These are phyloP conservation scores for Colossoma macropomum DNA, from an alignment of 2,113 vertebrate genomes.

Conservation along the genomic window DNA sequence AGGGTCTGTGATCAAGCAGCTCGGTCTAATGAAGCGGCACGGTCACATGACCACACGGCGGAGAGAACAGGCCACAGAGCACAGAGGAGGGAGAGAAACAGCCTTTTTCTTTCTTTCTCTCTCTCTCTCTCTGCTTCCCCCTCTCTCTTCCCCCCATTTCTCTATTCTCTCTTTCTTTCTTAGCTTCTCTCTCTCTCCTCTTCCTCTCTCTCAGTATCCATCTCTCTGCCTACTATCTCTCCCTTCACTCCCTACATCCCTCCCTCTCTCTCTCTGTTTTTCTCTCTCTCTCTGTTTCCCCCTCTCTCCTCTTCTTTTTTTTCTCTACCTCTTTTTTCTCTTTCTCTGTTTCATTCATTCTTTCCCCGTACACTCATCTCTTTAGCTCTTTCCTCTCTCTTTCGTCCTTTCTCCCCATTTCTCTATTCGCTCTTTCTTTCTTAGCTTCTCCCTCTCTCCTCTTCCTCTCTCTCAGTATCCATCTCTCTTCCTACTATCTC, in stretches of 20 bases:
- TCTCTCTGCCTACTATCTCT: not conserved
- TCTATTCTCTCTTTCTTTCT: not conserved
- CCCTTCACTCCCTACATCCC: too few relatives aligned
- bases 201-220: constrained; percentile 26
- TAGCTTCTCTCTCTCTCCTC: too few relatives aligned
- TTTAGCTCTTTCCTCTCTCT: constrained; percentile 1
- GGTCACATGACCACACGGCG: constrained; percentile 48
- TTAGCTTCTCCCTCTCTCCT: constrained; percentile 15
- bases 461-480: not conserved
- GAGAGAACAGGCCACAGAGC: constrained; percentile 19
- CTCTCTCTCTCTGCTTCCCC: not conserved
- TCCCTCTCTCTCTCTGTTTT: not conserved
- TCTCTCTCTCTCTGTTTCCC: constrained; percentile 39
- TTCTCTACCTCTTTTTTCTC: too few relatives aligned
- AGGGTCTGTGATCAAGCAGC: constrained; percentile 67
- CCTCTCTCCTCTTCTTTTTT: too few relatives aligned
- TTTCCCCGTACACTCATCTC: constrained; percentile 58
- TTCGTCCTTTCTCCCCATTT: constrained; percentile 9
- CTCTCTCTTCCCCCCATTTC: not conserved
- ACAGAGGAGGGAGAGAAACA: not conserved
- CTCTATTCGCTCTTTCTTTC: too few relatives aligned
- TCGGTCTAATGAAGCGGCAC: constrained; percentile 69
- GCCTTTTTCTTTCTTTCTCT: constrained; percentile 22
- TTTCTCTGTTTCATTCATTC: not conserved
- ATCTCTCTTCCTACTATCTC: not conserved